These are phyloP conservation scores for Conus ventricosus DNA, from an alignment of 1,140 invertebrate genomes.

Conservation along the genomic window DNA sequence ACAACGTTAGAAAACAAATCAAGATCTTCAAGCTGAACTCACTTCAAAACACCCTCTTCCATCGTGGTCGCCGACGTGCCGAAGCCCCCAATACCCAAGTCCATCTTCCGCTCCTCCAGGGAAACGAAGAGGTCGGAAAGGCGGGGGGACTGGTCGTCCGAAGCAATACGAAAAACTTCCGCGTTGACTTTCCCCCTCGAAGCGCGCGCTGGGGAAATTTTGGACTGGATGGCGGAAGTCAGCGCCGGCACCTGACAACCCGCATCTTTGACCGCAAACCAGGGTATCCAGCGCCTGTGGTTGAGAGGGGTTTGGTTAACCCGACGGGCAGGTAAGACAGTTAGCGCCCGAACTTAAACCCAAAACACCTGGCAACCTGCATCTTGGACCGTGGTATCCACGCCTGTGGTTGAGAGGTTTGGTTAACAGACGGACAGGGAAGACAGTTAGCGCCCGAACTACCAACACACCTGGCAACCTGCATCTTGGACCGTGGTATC, in stretches of 20 bases:
- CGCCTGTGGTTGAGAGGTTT: too few species aligned
- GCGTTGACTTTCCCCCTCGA: conserved; percentile 68
- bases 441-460: too few species aligned
- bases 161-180: conserved; percentile 62
- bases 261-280: conserved; percentile 65
- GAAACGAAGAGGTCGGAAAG: conserved; percentile 78
- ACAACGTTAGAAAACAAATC: too few species aligned
- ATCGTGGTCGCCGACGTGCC: conserved; percentile 87
- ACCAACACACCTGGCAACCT: conserved; percentile 73
- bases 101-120: conserved; percentile 79
- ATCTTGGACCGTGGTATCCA: too few species aligned
- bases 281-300: conserved; percentile 72
- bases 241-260: conserved; percentile 77
- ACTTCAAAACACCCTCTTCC: conserved; percentile 92
- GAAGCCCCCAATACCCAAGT: conserved; percentile 82
- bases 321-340: neutral
- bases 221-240: conserved; percentile 54
- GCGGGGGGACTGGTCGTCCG: conserved; percentile 60
- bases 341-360: too few species aligned
- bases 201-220: conserved; percentile 59
- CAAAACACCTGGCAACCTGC: too few species aligned
- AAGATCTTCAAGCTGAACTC: conserved; percentile 51
- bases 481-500: conserved; percentile 70
- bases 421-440: too few species aligned
- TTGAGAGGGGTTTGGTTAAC: neutral